Conservation (phyloP, 2,888 invertebrate genomes). For the Scaptomyza flava region DNA sequence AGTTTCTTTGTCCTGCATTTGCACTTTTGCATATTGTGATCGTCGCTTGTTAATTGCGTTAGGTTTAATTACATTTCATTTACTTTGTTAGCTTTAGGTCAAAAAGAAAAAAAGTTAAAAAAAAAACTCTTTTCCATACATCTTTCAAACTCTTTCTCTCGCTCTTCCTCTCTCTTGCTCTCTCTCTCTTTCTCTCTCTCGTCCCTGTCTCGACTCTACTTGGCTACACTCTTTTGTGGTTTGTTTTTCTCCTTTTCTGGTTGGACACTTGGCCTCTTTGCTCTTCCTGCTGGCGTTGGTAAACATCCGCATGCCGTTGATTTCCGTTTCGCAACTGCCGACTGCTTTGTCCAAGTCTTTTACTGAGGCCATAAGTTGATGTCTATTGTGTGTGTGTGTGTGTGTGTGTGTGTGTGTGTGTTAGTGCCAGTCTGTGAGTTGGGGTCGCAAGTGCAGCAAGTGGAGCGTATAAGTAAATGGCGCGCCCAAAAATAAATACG, state of each 20-base stretch:
- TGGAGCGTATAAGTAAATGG: conserved; percentile 71
- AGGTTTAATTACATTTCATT: conserved; percentile 22
- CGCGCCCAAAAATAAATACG: conserved; percentile 66
- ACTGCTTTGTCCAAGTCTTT: conserved; percentile 31
- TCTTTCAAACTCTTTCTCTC: not conserved
- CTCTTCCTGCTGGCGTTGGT: conserved; percentile 36
- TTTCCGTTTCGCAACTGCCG: conserved; percentile 27
- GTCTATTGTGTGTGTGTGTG: conserved; percentile 45
- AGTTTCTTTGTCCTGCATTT: not conserved
- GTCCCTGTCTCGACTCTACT: no score
- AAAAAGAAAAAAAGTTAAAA: not conserved
- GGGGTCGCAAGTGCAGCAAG: conserved; percentile 57
- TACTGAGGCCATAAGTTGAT: conserved; percentile 50
- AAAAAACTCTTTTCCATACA: not conserved
- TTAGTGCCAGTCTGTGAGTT: not conserved
- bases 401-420: not conserved
- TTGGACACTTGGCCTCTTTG: conserved; percentile 38
- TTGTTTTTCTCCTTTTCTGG: conserved; percentile 4
- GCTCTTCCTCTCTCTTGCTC: not conserved
- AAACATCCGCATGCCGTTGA: conserved; percentile 59
- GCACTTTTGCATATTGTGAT: conserved; percentile 1
- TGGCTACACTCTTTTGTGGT: not conserved
- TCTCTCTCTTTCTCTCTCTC: not conserved
- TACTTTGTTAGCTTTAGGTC: conserved; percentile 2
- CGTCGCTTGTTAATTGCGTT: conserved; percentile 6